Percentiles rank a stretch among this genome's conserved stretches.
Evolutionary conservation across 2,113 vertebrate genomes (phyloP).

Genomic region (Heterochromis multidens): DNA sequence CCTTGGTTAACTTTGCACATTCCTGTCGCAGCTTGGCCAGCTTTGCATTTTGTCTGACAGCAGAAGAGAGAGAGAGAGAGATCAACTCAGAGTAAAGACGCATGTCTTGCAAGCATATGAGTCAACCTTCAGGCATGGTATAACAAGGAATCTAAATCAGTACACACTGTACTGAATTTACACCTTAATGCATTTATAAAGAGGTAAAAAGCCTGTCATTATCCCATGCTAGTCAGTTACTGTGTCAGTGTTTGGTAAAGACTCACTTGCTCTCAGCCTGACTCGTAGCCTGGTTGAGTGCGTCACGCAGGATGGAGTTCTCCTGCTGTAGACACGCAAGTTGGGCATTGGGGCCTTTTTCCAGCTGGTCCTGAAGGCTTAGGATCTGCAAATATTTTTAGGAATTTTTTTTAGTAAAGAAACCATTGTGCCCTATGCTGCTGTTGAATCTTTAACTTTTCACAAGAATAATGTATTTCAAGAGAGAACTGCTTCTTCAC

Average conservation of each 20-base stretch:
- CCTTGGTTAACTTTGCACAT: slow-evolving; percentile 85
- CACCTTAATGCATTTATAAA: neutral
- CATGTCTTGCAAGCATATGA: neutral
- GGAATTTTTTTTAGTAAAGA: neutral
- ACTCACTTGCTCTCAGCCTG: slow-evolving; percentile 94
- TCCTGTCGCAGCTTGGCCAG: slow-evolving; percentile 92
- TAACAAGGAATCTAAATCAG: neutral
- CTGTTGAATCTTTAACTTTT: neutral
- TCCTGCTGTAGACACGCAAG: slow-evolving; percentile 90
- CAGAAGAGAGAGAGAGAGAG: neutral
- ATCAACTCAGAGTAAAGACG: neutral
- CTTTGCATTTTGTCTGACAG: slow-evolving; percentile 88
- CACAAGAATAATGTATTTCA: neutral
- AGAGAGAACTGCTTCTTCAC: neutral
- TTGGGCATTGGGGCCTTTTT: slow-evolving; percentile 90
- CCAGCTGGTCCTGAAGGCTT: slow-evolving; percentile 89
- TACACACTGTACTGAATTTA: neutral
- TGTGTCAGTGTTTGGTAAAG: neutral
- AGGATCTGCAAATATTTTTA: slow-evolving; percentile 74
- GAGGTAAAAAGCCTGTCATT: neutral
- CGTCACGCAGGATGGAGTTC: slow-evolving; percentile 93
- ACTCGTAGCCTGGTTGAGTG: slow-evolving; percentile 93
- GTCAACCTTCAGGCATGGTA: neutral
- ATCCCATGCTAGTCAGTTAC: neutral
- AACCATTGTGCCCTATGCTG: neutral